Evolutionary conservation across 2,797 vertebrate species (phyloP).

Genomic region (Sebastes trivittatus): DNA sequence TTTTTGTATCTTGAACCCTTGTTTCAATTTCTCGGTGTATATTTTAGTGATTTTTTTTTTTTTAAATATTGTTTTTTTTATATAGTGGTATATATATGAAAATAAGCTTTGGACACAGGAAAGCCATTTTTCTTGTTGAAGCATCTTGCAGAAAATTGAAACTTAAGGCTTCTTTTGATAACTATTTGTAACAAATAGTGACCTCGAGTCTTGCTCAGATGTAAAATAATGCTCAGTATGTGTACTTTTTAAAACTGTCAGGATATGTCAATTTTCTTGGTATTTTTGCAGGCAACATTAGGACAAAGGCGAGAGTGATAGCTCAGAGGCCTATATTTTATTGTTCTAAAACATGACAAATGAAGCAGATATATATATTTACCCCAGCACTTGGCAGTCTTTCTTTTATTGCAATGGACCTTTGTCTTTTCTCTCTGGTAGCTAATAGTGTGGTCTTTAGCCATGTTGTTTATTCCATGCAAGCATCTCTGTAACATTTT

Average conservation of each 20-base stretch:
- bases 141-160: constrained; percentile 83
- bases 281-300: constrained; percentile 87
- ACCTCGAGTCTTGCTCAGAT: constrained; percentile 86
- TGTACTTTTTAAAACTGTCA: constrained; percentile 86
- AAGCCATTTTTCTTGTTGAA: constrained; percentile 84
- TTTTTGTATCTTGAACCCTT: constrained; percentile 85
- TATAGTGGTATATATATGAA: constrained; percentile 85
- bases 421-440: constrained; percentile 91
- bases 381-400: constrained; percentile 99
- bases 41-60: constrained; percentile 87
- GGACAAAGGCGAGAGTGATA: constrained; percentile 82
- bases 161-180: constrained; percentile 87
- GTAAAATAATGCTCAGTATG: constrained; percentile 86
- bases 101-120: constrained; percentile 86
- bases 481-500: constrained; percentile 94
- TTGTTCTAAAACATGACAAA: constrained; percentile 86
- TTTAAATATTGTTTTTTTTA: constrained; percentile 81
- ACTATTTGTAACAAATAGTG: constrained; percentile 90
- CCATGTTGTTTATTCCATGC: constrained; percentile 97
- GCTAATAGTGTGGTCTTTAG: constrained; percentile 96
- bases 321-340: constrained; percentile 89
- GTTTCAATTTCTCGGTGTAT: constrained; percentile 92
- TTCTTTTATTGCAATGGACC: constrained; percentile 96
- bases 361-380: constrained; percentile 95
- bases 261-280: constrained; percentile 85